These are phyloP conservation scores for Catharus bicknelli DNA, from an alignment of 2,113 vertebrate genomes.

Conservation along the genomic window DNA sequence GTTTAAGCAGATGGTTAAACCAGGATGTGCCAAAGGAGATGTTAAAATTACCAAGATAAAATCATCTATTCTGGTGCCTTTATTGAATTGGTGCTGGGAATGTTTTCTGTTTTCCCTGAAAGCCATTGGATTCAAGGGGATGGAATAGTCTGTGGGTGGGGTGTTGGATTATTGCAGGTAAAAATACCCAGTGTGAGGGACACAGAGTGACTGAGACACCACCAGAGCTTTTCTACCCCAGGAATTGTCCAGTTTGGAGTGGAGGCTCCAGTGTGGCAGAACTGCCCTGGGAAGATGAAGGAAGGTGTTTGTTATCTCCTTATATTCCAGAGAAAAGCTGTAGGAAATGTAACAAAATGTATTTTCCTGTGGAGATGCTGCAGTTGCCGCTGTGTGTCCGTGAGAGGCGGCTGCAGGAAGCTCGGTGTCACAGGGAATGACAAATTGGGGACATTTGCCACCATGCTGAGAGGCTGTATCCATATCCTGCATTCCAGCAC, in stretches of 20 bases:
- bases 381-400: background rate
- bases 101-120: background rate
- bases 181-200: background rate
- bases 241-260: background rate
- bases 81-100: background rate
- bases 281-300: background rate
- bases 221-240: background rate
- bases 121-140: background rate
- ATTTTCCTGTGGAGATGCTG: slow-evolving; percentile 17
- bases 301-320: background rate
- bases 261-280: background rate
- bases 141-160: background rate
- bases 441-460: background rate
- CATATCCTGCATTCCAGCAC: background rate
- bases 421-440: background rate
- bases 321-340: background rate
- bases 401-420: background rate
- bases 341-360: background rate
- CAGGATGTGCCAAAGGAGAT: background rate
- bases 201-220: background rate
- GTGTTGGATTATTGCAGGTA: background rate
- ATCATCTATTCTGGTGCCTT: background rate
- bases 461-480: background rate
- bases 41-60: accelerated
- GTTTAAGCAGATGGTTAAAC: background rate